Base-by-base conservation (phyloP, 2,797 vertebrate genomes). In the Etheostoma perlongum region DNA sequence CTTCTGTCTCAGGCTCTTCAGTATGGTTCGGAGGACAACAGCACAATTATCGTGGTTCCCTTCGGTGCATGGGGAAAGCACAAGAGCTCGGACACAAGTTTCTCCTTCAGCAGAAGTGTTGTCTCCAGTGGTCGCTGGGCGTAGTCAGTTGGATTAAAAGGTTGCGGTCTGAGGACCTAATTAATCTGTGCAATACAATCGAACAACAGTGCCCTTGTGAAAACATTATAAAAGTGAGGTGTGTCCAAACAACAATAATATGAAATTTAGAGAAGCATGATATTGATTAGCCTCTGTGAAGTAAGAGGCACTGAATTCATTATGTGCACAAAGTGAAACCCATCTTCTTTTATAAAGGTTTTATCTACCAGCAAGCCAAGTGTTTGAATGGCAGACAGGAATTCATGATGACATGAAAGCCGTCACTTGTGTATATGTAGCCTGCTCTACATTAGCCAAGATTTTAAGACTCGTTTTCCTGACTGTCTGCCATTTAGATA, bases 1-100 rank as follows among this genome's bases (percentile, higher is more conserved):
- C 52, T 42, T 54, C 30, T 58, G 67, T 72, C 59, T 12, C 82
- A 99, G 98, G 97, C 96, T 7, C 93, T 96, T 11, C 97, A 99
- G n/a, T 99, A 97, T 0, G 98, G 98, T 30, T 90, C 97, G 0
- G 98, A 99, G 87, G 98, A 99, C 91, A 99, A 99, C 93, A 96
- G 97, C 91, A 99, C 98, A 0, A 90, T 96, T 18, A 94, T 99
- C 0, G 96, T 99, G 33, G 97, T 99, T 74, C 98, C 98, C 0
- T 99, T 99, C 25, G 97, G 98, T 25, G 98, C 98, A 0, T 99
- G 98, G 98, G 98, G 98, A 46, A 99, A 97, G 77, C 96, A 99
- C 84, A 95, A 96, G 90, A 96, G 86, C 4, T 92, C 96, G 0
- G 96, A 97, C 66, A 42, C 96, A 23, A 96, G 86, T 90, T 99